Percentiles rank a stretch among this genome's conserved stretches.
Evolutionary conservation across 2,888 invertebrate species (phyloP).

Genomic region (Altica lythri): DNA sequence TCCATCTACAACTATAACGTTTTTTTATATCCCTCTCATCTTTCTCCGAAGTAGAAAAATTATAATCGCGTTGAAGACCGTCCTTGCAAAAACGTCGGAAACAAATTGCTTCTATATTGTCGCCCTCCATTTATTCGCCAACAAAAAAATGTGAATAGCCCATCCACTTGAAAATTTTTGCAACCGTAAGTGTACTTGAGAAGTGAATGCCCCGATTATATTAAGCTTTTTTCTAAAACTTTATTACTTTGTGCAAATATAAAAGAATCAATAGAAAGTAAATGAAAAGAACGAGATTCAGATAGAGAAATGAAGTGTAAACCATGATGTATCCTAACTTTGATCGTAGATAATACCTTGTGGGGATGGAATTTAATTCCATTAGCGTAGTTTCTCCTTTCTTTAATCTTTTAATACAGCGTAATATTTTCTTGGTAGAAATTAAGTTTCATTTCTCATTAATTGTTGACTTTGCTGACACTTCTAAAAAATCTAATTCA

Average conservation of each 20-base stretch:
- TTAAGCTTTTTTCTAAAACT: constrained; percentile 29
- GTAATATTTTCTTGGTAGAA: not conserved
- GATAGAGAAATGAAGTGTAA: constrained; percentile 53
- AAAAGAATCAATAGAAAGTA: constrained; percentile 37
- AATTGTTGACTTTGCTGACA: not conserved
- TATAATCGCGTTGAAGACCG: constrained; percentile 5
- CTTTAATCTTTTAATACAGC: constrained; percentile 3
- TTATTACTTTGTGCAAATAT: constrained; percentile 32
- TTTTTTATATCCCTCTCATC: not conserved
- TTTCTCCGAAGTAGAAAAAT: constrained; percentile 10
- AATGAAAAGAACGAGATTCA: constrained; percentile 27
- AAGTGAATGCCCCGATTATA: constrained; percentile 27
- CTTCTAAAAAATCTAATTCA: not conserved
- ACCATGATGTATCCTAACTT: constrained; percentile 47
- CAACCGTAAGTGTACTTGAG: constrained; percentile 21
- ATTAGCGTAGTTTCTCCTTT: constrained; percentile 24
- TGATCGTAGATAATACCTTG: constrained; percentile 49
- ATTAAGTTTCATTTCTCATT: constrained; percentile 2
- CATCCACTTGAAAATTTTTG: constrained; percentile 25
- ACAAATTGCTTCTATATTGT: constrained; percentile 18
- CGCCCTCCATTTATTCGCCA: constrained; percentile 20
- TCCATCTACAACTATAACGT: too few species aligned
- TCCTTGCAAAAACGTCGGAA: constrained; percentile 12
- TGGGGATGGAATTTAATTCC: constrained; percentile 39
- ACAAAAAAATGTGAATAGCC: constrained; percentile 21